Base-by-base conservation (phyloP, 1,140 invertebrate genomes). In the Conus ventricosus region DNA sequence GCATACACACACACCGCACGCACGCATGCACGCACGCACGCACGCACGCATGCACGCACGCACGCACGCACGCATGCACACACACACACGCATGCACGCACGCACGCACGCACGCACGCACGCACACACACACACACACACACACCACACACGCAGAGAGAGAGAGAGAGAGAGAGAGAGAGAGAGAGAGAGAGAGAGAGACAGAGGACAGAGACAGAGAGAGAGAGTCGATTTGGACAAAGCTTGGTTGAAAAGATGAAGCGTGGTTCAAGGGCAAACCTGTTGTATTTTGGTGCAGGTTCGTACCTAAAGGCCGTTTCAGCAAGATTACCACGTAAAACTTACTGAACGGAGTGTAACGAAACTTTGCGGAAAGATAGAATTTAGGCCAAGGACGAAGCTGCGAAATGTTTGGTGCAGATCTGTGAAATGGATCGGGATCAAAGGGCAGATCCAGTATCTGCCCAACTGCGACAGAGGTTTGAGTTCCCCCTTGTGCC, bases 41-140 rank as follows among this genome's bases (percentile, higher is more conserved):
- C 85, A 23, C 85, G 75, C 85, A 8, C 85, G 75, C 63, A 11
- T 10, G 75, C 85, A 75, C 85, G 53, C 85, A n/a, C 89, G 89
- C 60, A 80, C 80, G 57, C 85, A 90, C n/a, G 82, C 87, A n/a
- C 85, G 83, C 60, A 87, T 6, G 5, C 39, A 53, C 57, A 0
- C 83, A 84, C 20, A 10, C 83, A 84, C 53, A 54, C 39, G 55
- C 83, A 54, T n/a, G n/a, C n/a, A n/a, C n/a, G n/a, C 53, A 84
- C 83, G 10, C 83, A 84, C 83, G 0, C 83, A 84, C 53, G 20
- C 3, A 84, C 53, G 17, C 51, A 53, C 25, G 0, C 53, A 55
- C 83, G 13, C 83, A 11, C 15, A 25, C 39, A 39, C 39, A 39
- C 39, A 39, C 39, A 39, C 39, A 39, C 39, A 39, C 39, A 39